phyloP scores from a whole-genome alignment of 1,140 invertebrate species.

The Dolichoris vasculosae region DNA sequence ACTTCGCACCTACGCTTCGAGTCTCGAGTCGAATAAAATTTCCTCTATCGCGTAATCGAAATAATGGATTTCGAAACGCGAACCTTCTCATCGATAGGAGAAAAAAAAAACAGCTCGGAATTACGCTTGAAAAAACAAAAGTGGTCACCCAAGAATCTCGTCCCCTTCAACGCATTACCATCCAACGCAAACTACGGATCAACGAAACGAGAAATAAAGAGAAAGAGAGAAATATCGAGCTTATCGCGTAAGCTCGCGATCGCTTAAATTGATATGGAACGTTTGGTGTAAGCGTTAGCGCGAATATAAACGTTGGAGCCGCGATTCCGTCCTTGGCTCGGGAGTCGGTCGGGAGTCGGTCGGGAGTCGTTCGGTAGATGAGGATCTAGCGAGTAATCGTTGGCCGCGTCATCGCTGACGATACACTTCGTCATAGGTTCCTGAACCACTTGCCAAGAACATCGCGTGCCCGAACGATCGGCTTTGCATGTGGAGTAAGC shows the following conservation, averaged over 20 bases:
- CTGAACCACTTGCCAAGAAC: constrained; percentile 38
- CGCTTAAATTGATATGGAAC: background rate
- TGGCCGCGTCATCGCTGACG: constrained; percentile 15
- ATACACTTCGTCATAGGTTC: constrained; percentile 30
- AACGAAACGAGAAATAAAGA: too few relatives aligned
- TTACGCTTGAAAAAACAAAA: too few relatives aligned
- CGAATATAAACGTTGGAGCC: background rate
- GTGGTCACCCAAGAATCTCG: too few relatives aligned
- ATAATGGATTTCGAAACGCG: too few relatives aligned
- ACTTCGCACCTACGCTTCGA: background rate
- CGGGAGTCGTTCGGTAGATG: background rate
- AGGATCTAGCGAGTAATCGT: constrained; percentile 8
- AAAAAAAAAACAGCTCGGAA: too few relatives aligned
- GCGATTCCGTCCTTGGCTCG: constrained; percentile 9
- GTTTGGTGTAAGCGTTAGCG: background rate
- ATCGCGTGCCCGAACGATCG: background rate
- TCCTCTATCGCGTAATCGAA: too few relatives aligned
- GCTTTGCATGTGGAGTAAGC: background rate
- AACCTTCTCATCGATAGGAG: too few relatives aligned
- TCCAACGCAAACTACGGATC: background rate
- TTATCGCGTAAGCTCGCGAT: background rate
- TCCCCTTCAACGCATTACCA: too few relatives aligned
- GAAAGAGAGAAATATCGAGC: too few relatives aligned
- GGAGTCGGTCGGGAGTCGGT: background rate
- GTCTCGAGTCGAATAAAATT: background rate